Evolutionary conservation across 2,113 vertebrate species (phyloP).

Genomic region (Cromileptes altivelis): DNA sequence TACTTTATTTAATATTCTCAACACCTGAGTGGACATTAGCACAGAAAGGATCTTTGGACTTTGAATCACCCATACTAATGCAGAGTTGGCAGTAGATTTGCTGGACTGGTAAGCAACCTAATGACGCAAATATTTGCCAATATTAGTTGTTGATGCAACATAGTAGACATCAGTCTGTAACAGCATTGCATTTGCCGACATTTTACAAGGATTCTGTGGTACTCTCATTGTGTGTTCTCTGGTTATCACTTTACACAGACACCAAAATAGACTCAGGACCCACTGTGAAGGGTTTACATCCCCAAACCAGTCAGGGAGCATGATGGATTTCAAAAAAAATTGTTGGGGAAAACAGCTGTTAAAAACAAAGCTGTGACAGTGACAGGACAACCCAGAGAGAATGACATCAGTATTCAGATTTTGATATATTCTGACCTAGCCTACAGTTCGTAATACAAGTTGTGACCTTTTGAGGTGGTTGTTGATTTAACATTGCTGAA

Average conservation of each 20-base stretch:
- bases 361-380: background rate
- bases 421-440: no score
- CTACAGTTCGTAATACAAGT: background rate
- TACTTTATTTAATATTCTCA: constrained; percentile 15
- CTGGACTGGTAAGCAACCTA: constrained; percentile 2
- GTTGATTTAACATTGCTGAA: background rate
- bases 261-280: constrained; percentile 1
- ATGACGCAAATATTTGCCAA: constrained; percentile 20
- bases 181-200: constrained; percentile 7
- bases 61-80: background rate
- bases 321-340: constrained; percentile 13
- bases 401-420: background rate
- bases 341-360: background rate
- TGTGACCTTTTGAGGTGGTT: constrained; percentile 15
- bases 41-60: background rate
- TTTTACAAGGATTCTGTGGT: constrained; percentile 12
- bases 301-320: constrained; percentile 14
- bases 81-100: background rate
- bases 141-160: constrained; percentile 52
- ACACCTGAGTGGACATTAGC: background rate
- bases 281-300: constrained; percentile 20
- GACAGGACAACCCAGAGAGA: background rate
- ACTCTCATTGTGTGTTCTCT: constrained; percentile 27
- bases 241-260: constrained; percentile 45
- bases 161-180: constrained; percentile 32